Evolutionary conservation across 2,797 vertebrate species (phyloP).

Genomic region (Lithobates sylvaticus): DNA sequence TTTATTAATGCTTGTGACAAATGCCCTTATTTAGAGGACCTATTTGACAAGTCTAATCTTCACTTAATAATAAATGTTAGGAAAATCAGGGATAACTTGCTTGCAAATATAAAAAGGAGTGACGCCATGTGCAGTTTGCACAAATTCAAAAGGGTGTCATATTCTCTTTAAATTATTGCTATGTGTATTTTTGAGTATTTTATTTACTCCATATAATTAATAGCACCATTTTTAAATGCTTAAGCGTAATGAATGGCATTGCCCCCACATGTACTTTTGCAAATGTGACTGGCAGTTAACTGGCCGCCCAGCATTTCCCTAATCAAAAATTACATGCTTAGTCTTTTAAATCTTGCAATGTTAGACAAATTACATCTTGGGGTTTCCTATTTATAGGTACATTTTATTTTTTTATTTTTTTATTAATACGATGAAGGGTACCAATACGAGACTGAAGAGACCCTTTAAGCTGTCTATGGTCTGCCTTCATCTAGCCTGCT

Average conservation of each 20-base stretch:
- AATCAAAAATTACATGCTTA: background rate
- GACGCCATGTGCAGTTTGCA: background rate
- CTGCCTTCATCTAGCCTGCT: slow-evolving; percentile 89
- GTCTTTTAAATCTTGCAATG: background rate
- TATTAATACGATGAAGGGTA: slow-evolving; percentile 16
- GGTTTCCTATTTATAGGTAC: background rate
- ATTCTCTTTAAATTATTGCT: too few species aligned
- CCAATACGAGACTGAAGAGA: slow-evolving; percentile 64
- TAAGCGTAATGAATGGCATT: background rate
- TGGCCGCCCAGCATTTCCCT: too few species aligned
- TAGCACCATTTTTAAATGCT: background rate
- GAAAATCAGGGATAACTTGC: too few species aligned
- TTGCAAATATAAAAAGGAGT: background rate
- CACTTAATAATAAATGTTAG: too few species aligned
- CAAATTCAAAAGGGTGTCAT: too few species aligned
- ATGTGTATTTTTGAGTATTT: too few species aligned
- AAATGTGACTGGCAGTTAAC: background rate
- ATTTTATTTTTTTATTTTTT: background rate
- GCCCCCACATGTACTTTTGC: background rate
- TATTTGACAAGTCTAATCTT: too few species aligned
- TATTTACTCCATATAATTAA: too few species aligned
- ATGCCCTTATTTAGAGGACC: too few species aligned
- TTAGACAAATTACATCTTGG: background rate
- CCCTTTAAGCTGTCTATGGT: slow-evolving; percentile 81
- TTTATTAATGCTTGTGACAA: too few species aligned